Evolutionary conservation across 1,140 invertebrate genomes (phyloP), one percentile per base, ranked within the genome.

Genomic region (Lepidostoma basale): DNA sequence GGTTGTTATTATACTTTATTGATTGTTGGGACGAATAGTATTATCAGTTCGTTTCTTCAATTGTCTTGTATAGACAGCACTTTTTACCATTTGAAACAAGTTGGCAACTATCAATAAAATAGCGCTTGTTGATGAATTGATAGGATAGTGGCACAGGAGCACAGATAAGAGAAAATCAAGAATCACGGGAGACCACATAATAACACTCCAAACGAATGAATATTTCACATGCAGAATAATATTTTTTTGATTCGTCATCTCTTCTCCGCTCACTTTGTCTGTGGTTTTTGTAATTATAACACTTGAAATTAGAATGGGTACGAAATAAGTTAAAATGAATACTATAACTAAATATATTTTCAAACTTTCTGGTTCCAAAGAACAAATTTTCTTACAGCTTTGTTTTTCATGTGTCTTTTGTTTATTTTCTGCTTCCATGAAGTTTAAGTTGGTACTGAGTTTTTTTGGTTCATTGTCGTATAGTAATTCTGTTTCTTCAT

Each of bases 131-230:
- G 75, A 70, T 9, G 75, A 74, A 69, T 81, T 72, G 69, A 75
- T 77, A n/a, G 77, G 74, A 40, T 78, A 81, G 2, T 77, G 76
- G 74, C 81, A 83, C 22, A 81, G 67, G 60, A 80, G 74, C 9
- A 81, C 60, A 2, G 80, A 79, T 10, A 83, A 44, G 69, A 79
- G 78, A 49, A 77, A 77, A 59, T 83, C 79, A 68, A 83, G 78
- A 75, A 83, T 77, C 2, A 81, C 76, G 0, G 79, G 80, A 28
- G 75, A 79, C 81, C 80, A 83, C 67, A 83, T 79, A 20, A 81
- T 70, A 45, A 81, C 71, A 54, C 81, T 83, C 54, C 79, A 81
- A 4, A 81, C 49, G 8, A 80, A 63, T 45, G 80, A 78, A 30
- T 76, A 74, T n/a, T 74, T 79, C 2, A 79, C 75, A 75, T 78